Conservation (phyloP, 2,888 invertebrate genomes). For the Heliconius charithonia region DNA sequence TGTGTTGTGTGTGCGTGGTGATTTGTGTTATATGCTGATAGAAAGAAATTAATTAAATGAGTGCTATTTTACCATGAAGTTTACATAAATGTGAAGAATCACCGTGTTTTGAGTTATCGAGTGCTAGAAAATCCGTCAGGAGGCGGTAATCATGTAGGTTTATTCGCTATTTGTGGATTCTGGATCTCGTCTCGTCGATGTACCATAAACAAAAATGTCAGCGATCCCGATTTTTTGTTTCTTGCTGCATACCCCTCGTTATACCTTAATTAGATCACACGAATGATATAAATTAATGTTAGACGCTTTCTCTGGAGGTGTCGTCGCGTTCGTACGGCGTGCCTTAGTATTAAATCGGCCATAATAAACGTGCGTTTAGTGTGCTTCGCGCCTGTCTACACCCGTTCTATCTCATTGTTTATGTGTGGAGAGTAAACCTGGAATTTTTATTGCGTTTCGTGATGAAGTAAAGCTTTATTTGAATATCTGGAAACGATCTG, state of each 20-base stretch:
- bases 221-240: constrained; percentile 84
- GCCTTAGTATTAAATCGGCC: constrained; percentile 75
- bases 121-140: constrained; percentile 81
- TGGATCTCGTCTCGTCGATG: constrained; percentile 79
- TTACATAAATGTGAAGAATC: constrained; percentile 80
- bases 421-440: constrained; percentile 82
- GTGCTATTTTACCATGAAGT: constrained; percentile 78
- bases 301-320: constrained; percentile 72
- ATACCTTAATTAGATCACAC: constrained; percentile 81
- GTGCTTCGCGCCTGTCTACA: constrained; percentile 79
- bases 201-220: constrained; percentile 85
- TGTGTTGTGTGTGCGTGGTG: constrained; percentile 84
- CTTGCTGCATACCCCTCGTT: constrained; percentile 80
- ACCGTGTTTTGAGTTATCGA: constrained; percentile 80
- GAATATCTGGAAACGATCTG: constrained; percentile 65
- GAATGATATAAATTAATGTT: constrained; percentile 79
- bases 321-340: constrained; percentile 62
- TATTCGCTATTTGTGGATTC: constrained; percentile 83
- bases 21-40: constrained; percentile 84
- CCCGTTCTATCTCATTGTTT: constrained; percentile 83
- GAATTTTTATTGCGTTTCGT: constrained; percentile 77
- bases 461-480: constrained; percentile 69
- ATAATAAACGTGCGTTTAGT: constrained; percentile 81
- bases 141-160: constrained; percentile 84
- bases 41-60: constrained; percentile 82